Percentiles rank a stretch among this genome's conserved stretches.
phyloP scores from a whole-genome alignment of 2,888 invertebrate species.

The Hoplodrina ambigua region DNA sequence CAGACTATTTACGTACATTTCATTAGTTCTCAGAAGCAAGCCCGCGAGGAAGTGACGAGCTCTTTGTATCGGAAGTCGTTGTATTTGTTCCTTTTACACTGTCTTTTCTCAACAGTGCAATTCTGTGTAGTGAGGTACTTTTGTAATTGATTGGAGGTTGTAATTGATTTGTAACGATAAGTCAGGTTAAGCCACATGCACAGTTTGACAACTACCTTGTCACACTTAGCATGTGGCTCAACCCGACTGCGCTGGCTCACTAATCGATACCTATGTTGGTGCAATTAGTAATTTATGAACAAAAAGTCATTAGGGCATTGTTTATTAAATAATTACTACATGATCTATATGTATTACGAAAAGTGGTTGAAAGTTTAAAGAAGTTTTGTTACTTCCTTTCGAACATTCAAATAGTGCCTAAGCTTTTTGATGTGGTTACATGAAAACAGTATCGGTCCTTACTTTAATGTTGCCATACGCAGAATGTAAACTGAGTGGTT shows the following conservation, averaged over 20 bases:
- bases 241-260: background rate
- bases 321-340: background rate
- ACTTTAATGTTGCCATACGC: conserved; percentile 65
- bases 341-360: conserved; percentile 4
- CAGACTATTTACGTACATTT: conserved; percentile 87
- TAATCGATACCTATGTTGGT: background rate
- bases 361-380: conserved; percentile 46
- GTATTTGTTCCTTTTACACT: conserved; percentile 79
- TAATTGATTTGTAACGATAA: background rate
- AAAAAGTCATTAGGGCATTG: background rate
- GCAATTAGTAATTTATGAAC: background rate
- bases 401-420: conserved; percentile 47
- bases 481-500: conserved; percentile 65
- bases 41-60: conserved; percentile 81
- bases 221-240: background rate
- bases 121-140: conserved; percentile 62
- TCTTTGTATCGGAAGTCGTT: conserved; percentile 88
- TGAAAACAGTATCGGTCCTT: conserved; percentile 62
- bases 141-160: conserved; percentile 41
- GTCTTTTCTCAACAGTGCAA: conserved; percentile 65
- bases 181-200: conserved; percentile 6
- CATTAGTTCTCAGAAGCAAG: conserved; percentile 87
- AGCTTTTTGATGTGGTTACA: conserved; percentile 69
- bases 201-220: background rate
- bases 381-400: conserved; percentile 48